Percentiles rank a stretch among this genome's conserved stretches.
Conservation (phyloP, 2,113 vertebrate species). For the Bombycilla garrulus region DNA sequence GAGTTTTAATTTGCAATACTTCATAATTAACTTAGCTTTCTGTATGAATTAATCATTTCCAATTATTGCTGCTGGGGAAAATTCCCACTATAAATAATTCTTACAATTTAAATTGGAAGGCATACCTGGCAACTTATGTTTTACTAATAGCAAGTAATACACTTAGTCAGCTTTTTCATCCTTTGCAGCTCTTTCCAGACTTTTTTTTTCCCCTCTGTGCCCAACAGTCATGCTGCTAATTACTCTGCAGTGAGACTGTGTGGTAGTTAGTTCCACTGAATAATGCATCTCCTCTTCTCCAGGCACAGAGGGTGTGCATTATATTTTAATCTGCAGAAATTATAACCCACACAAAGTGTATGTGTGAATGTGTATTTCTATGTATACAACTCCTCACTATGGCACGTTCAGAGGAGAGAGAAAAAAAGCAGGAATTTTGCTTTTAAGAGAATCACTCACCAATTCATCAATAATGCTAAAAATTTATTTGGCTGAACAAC, state of each 20-base stretch:
- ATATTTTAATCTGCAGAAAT: not conserved
- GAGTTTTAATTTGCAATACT: conserved; percentile 20
- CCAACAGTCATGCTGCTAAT: conserved; percentile 18
- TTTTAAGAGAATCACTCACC: not conserved
- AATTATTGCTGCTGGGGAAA: conserved; percentile 14
- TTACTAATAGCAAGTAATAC: not conserved
- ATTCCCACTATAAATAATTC: conserved; percentile 37
- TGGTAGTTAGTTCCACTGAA: conserved; percentile 6
- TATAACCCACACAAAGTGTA: not conserved
- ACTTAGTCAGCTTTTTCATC: conserved; percentile 42
- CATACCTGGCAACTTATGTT: conserved; percentile 1
- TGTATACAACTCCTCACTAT: fast-evolving
- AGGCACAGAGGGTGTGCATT: not conserved
- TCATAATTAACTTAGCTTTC: conserved; percentile 34
- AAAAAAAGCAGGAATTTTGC: not conserved
- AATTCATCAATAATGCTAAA: not conserved
- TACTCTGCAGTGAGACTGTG: not conserved
- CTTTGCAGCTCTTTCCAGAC: not conserved
- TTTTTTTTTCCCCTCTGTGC: not conserved
- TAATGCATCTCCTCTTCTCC: conserved; percentile 11
- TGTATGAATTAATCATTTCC: conserved; percentile 36
- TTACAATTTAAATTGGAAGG: not conserved
- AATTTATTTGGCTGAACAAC: not conserved
- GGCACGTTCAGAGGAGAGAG: not conserved
- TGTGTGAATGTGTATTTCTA: not conserved